Evolutionary conservation across 64 coral and sea anemone species (phyloP).

Genomic region (Porites lutea): DNA sequence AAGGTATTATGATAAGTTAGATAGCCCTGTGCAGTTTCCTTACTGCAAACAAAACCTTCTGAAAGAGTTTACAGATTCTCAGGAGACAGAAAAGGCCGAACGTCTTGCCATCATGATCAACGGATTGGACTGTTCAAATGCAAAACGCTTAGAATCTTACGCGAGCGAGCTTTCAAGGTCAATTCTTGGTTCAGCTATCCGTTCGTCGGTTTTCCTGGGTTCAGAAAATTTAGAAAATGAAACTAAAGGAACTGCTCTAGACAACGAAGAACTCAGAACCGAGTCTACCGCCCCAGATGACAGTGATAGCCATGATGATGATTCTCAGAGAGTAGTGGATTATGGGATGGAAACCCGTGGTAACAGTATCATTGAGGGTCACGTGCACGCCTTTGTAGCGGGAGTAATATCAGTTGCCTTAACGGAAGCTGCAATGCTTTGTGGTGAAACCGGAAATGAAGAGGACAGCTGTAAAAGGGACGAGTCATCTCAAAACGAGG

Average conservation of each 20-base stretch:
- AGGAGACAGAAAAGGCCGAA: neutral
- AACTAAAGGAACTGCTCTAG: neutral
- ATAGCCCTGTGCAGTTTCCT: neutral
- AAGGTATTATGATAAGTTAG: neutral
- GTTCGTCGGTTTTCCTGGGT: neutral
- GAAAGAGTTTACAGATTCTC: neutral
- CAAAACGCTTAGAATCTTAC: conserved; percentile 33
- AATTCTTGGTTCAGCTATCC: conserved; percentile 14
- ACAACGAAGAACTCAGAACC: neutral
- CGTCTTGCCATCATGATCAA: neutral
- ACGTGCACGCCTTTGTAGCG: neutral
- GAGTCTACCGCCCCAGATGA: neutral
- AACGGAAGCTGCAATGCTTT: neutral
- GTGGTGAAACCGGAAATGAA: neutral
- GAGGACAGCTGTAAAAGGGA: neutral
- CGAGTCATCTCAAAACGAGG: neutral
- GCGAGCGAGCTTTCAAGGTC: conserved; percentile 34
- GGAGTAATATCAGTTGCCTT: neutral
- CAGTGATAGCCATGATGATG: no score
- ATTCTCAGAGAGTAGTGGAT: neutral
- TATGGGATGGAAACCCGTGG: neutral
- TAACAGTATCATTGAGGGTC: neutral
- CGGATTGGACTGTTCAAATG: neutral
- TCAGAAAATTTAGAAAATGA: neutral
- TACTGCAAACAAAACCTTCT: conserved; percentile 15